Evolutionary conservation across 1,140 invertebrate species (phyloP), one percentile per base, ranked within the genome.

Genomic region (Euwallacea similis): DNA sequence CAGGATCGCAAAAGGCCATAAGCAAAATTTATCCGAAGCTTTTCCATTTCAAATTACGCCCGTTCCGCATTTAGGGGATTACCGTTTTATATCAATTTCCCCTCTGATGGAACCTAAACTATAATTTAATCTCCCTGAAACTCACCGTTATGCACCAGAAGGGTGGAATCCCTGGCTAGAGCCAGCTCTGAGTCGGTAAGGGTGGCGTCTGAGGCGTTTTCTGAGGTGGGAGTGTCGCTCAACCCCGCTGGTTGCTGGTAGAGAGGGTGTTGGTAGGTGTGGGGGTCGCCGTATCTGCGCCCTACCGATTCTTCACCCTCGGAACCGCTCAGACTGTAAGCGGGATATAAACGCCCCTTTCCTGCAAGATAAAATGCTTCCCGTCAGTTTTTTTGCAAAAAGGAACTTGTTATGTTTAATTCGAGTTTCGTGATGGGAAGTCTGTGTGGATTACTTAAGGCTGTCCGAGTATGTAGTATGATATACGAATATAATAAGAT

Each of bases 171-270:
- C 74, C 90, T 86, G 56, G 90, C 89, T 71, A 92, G 85, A 73
- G 91, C 90, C 74, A 92, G 84, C 81, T 93, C 91, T 8, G 90
- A 91, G 81, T 92, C 91, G 7, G 91, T 92, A 69, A 92, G 86
- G 0, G 91, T 92, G 13, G 91, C 91, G 87, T 92, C 90, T 50
- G 90, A 91, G 15, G 88, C 90, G 88, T 91, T 91, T 75, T 91
- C 90, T 11, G 89, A 91, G 2, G 90, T 90, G 0, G 90, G 90
- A 73, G 90, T 91, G 81, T 91, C 90, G 75, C 89, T 89, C 54
- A 91, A 86, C 46, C 90, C 89, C 61, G 87, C 87, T 9, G 74
- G 87, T 84, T 80, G 85, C 76, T 86, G 83, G 81, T 87, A 85
- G 79, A 86, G 81, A 77, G 86, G 84, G 73, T 82, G 80, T 61